These are phyloP conservation scores for Dermochelys coriacea DNA, from an alignment of 2,797 vertebrate species.

Conservation along the genomic window DNA sequence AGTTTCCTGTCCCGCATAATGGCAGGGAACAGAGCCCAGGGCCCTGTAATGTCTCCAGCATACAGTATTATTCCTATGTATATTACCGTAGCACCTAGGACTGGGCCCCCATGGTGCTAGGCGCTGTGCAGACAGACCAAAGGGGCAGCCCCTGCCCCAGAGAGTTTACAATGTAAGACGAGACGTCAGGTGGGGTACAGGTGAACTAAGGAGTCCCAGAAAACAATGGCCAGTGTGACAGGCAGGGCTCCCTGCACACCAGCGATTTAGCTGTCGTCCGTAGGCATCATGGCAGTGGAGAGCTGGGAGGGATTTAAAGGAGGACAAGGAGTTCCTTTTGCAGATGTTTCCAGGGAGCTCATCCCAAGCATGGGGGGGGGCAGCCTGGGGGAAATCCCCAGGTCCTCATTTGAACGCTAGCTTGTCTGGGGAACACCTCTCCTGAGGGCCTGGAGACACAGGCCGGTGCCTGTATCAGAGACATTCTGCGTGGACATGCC, in stretches of 20 bases:
- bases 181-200: background rate
- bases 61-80: background rate
- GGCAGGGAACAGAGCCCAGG: background rate
- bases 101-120: too few relatives aligned
- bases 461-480: too few relatives aligned
- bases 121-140: too few relatives aligned
- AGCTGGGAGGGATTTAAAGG: background rate
- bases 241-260: background rate
- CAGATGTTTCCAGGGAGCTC: too few relatives aligned
- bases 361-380: too few relatives aligned
- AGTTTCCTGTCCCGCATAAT: slow-evolving; percentile 11
- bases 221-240: background rate
- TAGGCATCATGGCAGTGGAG: background rate
- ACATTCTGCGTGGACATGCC: too few relatives aligned
- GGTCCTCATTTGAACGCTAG: background rate
- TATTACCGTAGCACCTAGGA: background rate
- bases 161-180: background rate
- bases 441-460: background rate
- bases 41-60: background rate
- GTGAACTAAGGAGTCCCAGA: background rate
- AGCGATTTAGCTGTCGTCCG: background rate
- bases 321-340: background rate
- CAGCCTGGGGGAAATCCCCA: too few relatives aligned
- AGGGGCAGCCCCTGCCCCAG: background rate
- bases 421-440: background rate